phyloP scores from a whole-genome alignment of 2,797 vertebrate genomes.

The Sparus aurata region DNA sequence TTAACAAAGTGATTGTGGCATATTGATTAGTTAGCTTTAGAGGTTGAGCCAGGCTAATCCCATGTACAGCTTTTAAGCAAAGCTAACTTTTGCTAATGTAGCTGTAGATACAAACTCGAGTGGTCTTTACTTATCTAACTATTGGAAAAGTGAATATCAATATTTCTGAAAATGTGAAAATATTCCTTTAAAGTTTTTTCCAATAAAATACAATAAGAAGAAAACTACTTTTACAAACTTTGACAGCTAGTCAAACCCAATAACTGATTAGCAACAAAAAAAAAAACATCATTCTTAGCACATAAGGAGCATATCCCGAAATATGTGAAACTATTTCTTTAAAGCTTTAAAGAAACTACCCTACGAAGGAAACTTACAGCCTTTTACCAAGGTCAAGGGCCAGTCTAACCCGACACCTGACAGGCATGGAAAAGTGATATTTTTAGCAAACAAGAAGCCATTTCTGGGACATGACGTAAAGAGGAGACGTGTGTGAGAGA shows the following conservation, averaged over 20 bases:
- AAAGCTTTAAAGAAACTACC: not conserved
- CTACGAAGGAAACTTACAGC: not conserved
- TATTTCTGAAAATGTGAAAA: too few species aligned
- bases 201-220: not conserved
- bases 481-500: constrained; percentile 20
- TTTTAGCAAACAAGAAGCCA: not conserved
- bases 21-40: too few species aligned
- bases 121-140: too few species aligned
- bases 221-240: not conserved
- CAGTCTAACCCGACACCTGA: not conserved
- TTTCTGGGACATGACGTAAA: constrained; percentile 27
- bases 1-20: too few species aligned
- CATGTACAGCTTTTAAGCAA: too few species aligned
- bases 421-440: not conserved
- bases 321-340: not conserved
- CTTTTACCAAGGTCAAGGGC: not conserved
- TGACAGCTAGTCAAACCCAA: not conserved
- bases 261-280: not conserved
- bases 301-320: not conserved
- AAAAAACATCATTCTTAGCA: not conserved
- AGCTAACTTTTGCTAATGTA: too few species aligned
- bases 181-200: too few species aligned
- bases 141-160: too few species aligned
- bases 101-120: too few species aligned
- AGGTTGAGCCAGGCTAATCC: too few species aligned